Evolutionary conservation across 2,113 vertebrate species (phyloP).

Genomic region (Equus przewalskii): DNA sequence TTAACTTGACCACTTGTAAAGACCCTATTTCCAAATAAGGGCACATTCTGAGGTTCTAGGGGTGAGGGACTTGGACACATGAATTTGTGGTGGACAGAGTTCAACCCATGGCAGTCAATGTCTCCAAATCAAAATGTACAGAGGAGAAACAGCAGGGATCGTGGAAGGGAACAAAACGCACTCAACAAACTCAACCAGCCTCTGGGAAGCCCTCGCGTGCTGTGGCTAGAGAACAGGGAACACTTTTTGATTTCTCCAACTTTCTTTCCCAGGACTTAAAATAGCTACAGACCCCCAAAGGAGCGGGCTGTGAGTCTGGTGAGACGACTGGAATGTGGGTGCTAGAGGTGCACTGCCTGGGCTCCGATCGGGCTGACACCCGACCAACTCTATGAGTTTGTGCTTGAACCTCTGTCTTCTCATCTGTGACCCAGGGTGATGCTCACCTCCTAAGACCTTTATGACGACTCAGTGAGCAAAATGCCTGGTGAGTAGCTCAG

Average conservation of each 20-base stretch:
- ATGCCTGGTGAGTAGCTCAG: not conserved
- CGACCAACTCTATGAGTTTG: not conserved
- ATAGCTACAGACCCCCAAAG: not conserved
- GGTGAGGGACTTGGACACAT: not conserved
- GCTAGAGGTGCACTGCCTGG: not conserved
- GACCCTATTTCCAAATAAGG: not conserved
- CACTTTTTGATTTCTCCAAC: not conserved
- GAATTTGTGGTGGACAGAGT: not conserved
- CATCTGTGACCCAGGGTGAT: not conserved
- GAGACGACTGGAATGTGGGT: not conserved
- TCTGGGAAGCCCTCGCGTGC: not conserved
- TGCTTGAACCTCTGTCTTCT: not conserved
- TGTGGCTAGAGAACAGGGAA: not conserved
- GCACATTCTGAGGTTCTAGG: not conserved
- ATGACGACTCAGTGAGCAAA: not conserved
- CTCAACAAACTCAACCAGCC: not conserved
- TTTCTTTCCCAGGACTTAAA: not conserved
- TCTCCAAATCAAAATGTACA: not conserved
- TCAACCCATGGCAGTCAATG: not conserved
- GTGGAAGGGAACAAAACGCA: rapidly evolving
- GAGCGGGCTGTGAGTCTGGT: not conserved
- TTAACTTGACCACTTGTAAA: not conserved
- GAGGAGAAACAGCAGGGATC: not conserved
- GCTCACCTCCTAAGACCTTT: not conserved
- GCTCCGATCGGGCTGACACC: too few relatives aligned